Conservation (phyloP, 2,888 invertebrate species). For the Emmelina monodactyla region DNA sequence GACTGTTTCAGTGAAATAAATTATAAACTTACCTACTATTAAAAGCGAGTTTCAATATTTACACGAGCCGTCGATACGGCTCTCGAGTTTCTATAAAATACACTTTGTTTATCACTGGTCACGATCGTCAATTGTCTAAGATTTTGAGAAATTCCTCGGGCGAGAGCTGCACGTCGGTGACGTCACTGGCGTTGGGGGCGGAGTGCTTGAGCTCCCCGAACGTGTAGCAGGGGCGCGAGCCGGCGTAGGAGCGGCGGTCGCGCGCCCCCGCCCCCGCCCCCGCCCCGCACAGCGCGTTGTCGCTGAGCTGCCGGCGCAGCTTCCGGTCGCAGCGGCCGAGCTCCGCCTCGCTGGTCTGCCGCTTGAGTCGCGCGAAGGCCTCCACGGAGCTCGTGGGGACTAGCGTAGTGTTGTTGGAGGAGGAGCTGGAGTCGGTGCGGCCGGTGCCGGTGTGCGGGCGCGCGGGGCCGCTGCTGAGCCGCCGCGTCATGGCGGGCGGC, state of each 20-base stretch:
- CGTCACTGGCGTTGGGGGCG: slow-evolving; percentile 38
- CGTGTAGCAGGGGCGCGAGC: slow-evolving; percentile 51
- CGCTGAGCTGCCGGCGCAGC: slow-evolving; percentile 42
- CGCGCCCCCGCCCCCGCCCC: slow-evolving; percentile 20
- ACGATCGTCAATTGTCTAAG: slow-evolving; percentile 37
- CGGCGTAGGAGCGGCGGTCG: slow-evolving; percentile 49
- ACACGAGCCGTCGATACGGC: slow-evolving; percentile 43
- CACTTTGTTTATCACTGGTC: slow-evolving; percentile 28
- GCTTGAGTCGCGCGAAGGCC: slow-evolving; percentile 20
- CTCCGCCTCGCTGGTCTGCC: slow-evolving; percentile 25
- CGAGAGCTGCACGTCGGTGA: slow-evolving; percentile 12
- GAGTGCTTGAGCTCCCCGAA: slow-evolving; percentile 58
- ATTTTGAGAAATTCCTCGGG: slow-evolving; percentile 50
- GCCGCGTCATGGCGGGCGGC: slow-evolving; percentile 18
- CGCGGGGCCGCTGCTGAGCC: neutral
- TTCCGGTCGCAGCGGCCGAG: too few relatives aligned
- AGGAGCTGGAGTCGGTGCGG: neutral
- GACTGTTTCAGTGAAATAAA: slow-evolving; percentile 60
- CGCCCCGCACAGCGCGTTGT: slow-evolving; percentile 39
- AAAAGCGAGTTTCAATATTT: slow-evolving; percentile 63
- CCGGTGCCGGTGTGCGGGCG: neutral
- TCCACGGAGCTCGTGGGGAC: too few relatives aligned
- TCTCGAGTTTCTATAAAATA: slow-evolving; percentile 39
- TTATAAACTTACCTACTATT: slow-evolving; percentile 41
- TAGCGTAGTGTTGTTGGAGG: neutral